Conservation (phyloP, 2,888 invertebrate genomes). For the Idaea aversata region DNA sequence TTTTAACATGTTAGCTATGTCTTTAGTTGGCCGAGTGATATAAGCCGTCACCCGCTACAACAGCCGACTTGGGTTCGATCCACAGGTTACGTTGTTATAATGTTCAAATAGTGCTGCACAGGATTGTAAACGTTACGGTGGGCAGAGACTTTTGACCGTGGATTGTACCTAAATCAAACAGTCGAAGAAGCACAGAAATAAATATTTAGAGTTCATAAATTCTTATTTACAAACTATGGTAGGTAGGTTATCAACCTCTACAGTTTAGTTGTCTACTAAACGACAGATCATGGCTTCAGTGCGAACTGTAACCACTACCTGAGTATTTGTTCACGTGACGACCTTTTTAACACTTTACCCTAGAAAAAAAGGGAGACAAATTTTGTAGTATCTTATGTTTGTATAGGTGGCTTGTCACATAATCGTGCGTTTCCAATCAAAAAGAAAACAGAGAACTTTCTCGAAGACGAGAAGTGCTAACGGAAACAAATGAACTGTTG, state of each 20-base stretch:
- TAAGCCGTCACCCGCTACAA: too few species aligned
- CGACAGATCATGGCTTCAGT: slow-evolving; percentile 45
- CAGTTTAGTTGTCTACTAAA: slow-evolving; percentile 36
- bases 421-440: slow-evolving; percentile 70
- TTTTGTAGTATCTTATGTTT: slow-evolving; percentile 41
- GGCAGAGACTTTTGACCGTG: too few species aligned
- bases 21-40: too few species aligned
- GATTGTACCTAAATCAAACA: too few species aligned
- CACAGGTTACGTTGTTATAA: too few species aligned
- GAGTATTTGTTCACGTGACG: slow-evolving; percentile 41
- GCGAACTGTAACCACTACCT: slow-evolving; percentile 14
- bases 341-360: slow-evolving; percentile 48
- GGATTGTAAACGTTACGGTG: too few species aligned
- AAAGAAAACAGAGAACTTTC: slow-evolving; percentile 64
- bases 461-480: slow-evolving; percentile 69
- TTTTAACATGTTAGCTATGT: too few species aligned
- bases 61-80: too few species aligned
- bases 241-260: slow-evolving; percentile 25
- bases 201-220: neutral
- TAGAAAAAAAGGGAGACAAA: slow-evolving; percentile 41
- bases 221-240: neutral
- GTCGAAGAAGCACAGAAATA: too few species aligned
- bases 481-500: slow-evolving; percentile 75
- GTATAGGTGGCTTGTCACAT: slow-evolving; percentile 43
- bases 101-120: too few species aligned